A percentile compares a stretch with the other conserved stretches of the same genome.
Evolutionary conservation across 37 sponge, comb jelly and placozoan species (phyloP).

Genomic region (Spongilla lacustris): DNA sequence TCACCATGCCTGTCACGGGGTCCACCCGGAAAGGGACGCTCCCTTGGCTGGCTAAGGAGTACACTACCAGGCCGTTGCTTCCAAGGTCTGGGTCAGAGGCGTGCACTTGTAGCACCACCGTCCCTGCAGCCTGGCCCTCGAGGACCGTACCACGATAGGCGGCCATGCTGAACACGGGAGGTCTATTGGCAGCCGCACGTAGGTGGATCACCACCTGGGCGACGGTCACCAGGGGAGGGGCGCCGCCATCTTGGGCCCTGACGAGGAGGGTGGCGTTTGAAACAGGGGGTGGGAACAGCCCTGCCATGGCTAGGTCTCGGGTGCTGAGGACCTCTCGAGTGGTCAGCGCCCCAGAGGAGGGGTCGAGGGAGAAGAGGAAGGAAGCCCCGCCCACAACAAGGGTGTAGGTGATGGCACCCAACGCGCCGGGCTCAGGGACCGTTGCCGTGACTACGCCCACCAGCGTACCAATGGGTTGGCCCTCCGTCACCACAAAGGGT

Average conservation of each 20-base stretch:
- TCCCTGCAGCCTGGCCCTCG: neutral
- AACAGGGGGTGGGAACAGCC: too few relatives aligned
- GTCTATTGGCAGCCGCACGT: neutral
- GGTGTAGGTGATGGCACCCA: too few relatives aligned
- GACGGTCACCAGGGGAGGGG: neutral
- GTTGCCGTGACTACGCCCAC: constrained; percentile 32
- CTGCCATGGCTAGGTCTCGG: too few relatives aligned
- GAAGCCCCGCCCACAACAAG: too few relatives aligned
- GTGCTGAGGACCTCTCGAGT: too few relatives aligned
- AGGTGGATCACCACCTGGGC: neutral
- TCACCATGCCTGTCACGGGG: constrained; percentile 2
- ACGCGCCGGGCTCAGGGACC: too few relatives aligned
- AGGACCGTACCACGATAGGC: neutral
- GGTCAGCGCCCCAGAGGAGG: too few relatives aligned
- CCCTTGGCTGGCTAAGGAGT: constrained; percentile 2
- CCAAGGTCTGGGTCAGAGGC: constrained; percentile 39
- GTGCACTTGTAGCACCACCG: constrained; percentile 3
- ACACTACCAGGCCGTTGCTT: constrained; percentile 4
- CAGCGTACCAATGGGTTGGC: constrained; percentile 6
- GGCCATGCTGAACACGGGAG: neutral
- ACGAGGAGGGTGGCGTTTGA: too few relatives aligned
- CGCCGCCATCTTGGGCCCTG: too few relatives aligned
- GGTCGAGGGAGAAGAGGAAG: too few relatives aligned
- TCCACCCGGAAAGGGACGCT: constrained; percentile 14
- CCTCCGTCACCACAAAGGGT: constrained; percentile 32